Evolutionary conservation across 2,113 vertebrate species (phyloP).

Genomic region (Vulpes ferrilata): DNA sequence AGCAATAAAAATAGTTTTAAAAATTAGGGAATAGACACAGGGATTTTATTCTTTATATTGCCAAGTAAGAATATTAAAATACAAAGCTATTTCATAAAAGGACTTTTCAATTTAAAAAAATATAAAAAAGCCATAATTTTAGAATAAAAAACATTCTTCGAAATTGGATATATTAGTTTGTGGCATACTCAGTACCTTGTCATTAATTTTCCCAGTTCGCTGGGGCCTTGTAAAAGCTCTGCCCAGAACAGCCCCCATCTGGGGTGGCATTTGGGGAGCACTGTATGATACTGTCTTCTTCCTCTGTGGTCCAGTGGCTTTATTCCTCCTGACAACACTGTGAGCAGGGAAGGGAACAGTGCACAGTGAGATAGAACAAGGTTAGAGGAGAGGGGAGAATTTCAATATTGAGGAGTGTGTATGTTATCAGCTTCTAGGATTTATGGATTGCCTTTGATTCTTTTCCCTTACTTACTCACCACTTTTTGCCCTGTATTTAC

Average conservation of each 20-base stretch:
- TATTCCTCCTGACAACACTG: not conserved
- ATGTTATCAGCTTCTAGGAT: not conserved
- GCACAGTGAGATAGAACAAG: not conserved
- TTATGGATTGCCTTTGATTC: not conserved
- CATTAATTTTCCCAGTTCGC: not conserved
- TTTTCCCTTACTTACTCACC: not conserved
- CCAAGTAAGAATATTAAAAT: constrained; percentile 58
- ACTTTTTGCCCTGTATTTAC: not conserved
- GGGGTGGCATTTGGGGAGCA: not conserved
- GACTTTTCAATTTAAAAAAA: constrained; percentile 47
- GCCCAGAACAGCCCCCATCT: not conserved
- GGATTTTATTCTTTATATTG: not conserved
- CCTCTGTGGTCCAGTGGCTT: not conserved
- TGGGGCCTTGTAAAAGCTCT: not conserved
- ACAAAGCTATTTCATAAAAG: constrained; percentile 33
- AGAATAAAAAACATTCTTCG: constrained; percentile 26
- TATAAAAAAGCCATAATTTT: constrained; percentile 24
- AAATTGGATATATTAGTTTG: not conserved
- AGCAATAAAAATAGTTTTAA: constrained; percentile 29
- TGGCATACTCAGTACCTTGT: not conserved
- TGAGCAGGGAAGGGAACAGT: not conserved
- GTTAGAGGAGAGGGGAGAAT: not conserved
- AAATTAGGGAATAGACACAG: not conserved
- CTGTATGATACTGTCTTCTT: not conserved
- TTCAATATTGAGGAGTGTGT: not conserved